phyloP scores from a whole-genome alignment of 1,140 invertebrate species.

The Nephila pilipes region DNA sequence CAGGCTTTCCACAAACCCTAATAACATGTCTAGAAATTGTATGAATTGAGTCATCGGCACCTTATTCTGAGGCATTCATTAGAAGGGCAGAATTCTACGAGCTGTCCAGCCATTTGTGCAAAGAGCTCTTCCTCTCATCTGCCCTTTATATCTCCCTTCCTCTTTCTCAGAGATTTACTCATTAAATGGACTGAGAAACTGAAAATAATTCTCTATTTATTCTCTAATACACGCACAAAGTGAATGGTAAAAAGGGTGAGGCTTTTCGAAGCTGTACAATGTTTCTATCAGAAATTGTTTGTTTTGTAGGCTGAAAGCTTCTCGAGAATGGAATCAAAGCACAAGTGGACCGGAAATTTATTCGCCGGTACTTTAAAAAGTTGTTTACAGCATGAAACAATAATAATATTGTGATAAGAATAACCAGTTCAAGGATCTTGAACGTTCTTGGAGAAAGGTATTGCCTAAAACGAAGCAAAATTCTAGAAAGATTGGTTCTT shows the following conservation, averaged over 20 bases:
- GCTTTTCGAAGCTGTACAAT: not conserved
- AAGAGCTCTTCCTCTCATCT: not conserved
- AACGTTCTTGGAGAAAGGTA: not conserved
- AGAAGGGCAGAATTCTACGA: not conserved
- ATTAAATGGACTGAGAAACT: constrained; percentile 42
- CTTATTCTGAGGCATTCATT: constrained; percentile 40
- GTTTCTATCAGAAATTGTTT: not conserved
- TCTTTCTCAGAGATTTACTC: constrained; percentile 3
- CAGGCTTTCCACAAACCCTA: constrained; percentile 53
- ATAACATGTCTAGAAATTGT: constrained; percentile 29
- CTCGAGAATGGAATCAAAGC: not conserved
- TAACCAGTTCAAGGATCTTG: not conserved
- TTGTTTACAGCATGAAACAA: not conserved
- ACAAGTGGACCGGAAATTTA: not conserved
- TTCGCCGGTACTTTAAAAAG: not conserved
- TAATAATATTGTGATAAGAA: not conserved
- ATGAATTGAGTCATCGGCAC: constrained; percentile 41
- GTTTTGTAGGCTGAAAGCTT: not conserved
- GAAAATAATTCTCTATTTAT: constrained; percentile 41
- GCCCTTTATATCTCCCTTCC: too few relatives aligned
- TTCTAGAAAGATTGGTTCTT: not conserved
- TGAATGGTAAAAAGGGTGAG: not conserved
- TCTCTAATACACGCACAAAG: constrained; percentile 1
- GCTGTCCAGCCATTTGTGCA: not conserved
- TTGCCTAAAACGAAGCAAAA: not conserved